Evolutionary conservation across 2,797 vertebrate species (phyloP), one percentile per base, ranked within the genome.

Genomic region (Dermochelys coriacea): DNA sequence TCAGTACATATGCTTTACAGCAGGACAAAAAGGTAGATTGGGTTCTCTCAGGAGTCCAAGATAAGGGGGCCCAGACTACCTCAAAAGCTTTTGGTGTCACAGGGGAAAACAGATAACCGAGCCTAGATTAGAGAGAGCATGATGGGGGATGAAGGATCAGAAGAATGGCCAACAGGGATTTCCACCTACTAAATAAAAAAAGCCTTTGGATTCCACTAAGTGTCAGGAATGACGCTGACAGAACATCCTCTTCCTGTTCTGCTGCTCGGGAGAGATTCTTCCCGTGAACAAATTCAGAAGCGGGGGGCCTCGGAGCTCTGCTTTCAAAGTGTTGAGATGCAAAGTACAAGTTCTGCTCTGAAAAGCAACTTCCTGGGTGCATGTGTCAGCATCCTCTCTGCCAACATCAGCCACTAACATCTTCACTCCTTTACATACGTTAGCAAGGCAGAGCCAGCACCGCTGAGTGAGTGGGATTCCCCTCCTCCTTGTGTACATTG

Each of bases 1-100:
- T 74, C 87, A 93, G 87, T 92, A 94, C 29, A 93, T 84, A 57
- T 0, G 1, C n/a, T 41, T 71, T 78, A 87, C 92, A 82, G 84
- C 87, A 45, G 41, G 82, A 49, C 37, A 61, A 71, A 71, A n/a
- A 95, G 41, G 19, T 55, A 3, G 82, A 77, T 57, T 0, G 0
- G 75, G 37, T 4, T 0, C 18, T 71, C 37, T 41, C 5, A 0
- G 10, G 37, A 41, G 68, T 12, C 37, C 74, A 75, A 29, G 41
- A 15, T 45, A 74, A 27, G 4, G n/a, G 45, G 64, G 80, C 68
- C 37, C 29, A 14, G 68, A 54, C 34, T 81, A 90, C 51, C 51
- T 75, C 50, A 47, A 75, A 47, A 75, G 74, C 21, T 37, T 29
- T 64, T 6, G 59, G 29, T 51, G 37, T 34, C 49, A 29, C 71